Base-by-base conservation (phyloP, 1,140 invertebrate genomes). In the Panagrolaimus sp. region DNA sequence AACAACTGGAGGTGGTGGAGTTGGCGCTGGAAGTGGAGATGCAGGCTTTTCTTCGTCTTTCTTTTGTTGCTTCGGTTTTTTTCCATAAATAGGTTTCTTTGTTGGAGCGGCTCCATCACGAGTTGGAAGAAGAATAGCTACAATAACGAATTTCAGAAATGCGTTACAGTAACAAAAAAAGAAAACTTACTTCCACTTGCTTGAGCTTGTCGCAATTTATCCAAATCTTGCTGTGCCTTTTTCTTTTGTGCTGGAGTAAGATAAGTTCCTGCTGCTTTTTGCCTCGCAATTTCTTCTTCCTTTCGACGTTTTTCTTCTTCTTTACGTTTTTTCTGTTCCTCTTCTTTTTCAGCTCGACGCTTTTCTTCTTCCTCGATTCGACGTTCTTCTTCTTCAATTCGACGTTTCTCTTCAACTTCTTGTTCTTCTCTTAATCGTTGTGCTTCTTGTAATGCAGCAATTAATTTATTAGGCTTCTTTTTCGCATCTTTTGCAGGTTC, bases 211-310 rank as follows among this genome's bases (percentile, higher is more conserved):
- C 32, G 67, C 38, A n/a, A n/a, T n/a, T 52, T 47, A 9, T 67
- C 75, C 32, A 58, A 21, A 24, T 21, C 52, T 12, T 21, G 15
- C 8, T 64, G 63, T 21, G 46, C 46, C 44, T 76, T 64, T 43
- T 52, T 63, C 8, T 1, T 2, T 71, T 76, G 77, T 55, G 79
- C 79, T 48, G 79, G 79, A 0, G 76, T 79, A 17, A 71, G 38
- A 43, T 68, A 79, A 43, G 73, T 79, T 68, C 78, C 85, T 77
- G 77, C 85, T 69, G 46, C 74, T 67, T 74, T 83, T 28, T 77
- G 76, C 15, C 71, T 32, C 10, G 65, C 64, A 26, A 76, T 68
- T 45, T 48, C 48, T 65, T 78, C 72, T 63, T 77, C 80, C 67
- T 85, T 76, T 46, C 65, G 63, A 32, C 65, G 45, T 43, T 78